Conservation (phyloP, 2,888 invertebrate genomes). For the Halictus quadricinctus region DNA sequence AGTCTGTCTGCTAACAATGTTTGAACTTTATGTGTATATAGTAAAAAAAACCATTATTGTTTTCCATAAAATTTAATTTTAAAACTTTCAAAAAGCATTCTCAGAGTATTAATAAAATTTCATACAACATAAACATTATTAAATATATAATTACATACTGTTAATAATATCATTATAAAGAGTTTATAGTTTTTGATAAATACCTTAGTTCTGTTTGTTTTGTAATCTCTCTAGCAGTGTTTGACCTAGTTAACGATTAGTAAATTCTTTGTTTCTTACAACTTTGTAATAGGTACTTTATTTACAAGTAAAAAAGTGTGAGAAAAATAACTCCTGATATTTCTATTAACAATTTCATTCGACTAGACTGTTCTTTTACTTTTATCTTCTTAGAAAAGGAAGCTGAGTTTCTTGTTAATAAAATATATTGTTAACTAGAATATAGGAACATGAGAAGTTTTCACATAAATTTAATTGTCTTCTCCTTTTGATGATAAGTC, state of each 20-base stretch:
- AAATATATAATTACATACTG: conserved; percentile 34
- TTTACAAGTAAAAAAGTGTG: conserved; percentile 54
- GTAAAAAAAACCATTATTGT: conserved; percentile 10
- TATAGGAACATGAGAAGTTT: conserved; percentile 21
- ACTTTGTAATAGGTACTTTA: conserved; percentile 20
- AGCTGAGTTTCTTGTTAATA: conserved; percentile 1
- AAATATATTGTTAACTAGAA: conserved; percentile 13
- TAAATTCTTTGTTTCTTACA: conserved; percentile 15
- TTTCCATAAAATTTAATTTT: conserved; percentile 19
- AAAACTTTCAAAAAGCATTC: conserved; percentile 31
- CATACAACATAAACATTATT: conserved; percentile 34
- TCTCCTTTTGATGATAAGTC: conserved; percentile 9
- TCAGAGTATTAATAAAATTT: conserved; percentile 32
- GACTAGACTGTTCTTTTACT: conserved; percentile 29
- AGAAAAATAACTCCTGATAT: conserved; percentile 23
- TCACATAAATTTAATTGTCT: not conserved
- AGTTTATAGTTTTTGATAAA: conserved; percentile 23
- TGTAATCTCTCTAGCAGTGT: conserved; percentile 8
- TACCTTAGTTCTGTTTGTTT: not conserved
- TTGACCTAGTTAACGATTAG: conserved; percentile 9
- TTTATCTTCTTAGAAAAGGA: not conserved
- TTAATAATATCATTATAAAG: conserved; percentile 22
- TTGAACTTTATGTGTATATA: not conserved
- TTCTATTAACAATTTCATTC: conserved; percentile 13
- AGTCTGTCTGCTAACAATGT: not conserved